phyloP scores from a whole-genome alignment of 2,888 invertebrate species.

The Eugnorisma glareosa region DNA sequence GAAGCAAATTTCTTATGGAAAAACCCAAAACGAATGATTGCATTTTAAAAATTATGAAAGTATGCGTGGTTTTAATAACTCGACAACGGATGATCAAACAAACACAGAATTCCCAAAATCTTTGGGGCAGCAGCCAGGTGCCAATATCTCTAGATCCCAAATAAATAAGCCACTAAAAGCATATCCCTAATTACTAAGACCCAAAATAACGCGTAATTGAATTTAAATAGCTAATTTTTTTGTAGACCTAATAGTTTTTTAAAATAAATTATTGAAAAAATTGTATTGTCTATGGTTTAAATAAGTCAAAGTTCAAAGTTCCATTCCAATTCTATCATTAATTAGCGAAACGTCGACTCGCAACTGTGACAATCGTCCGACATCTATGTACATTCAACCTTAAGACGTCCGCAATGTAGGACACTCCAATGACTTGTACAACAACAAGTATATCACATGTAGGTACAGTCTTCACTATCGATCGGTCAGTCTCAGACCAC shows the following conservation, averaged over 20 bases:
- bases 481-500: constrained; percentile 41
- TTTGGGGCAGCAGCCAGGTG: not conserved
- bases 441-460: constrained; percentile 5
- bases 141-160: not conserved
- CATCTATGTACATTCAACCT: constrained; percentile 9
- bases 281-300: not conserved
- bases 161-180: not conserved
- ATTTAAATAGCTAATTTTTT: not conserved
- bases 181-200: not conserved
- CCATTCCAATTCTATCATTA: not conserved
- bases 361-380: not conserved
- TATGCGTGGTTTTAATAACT: too few relatives aligned
- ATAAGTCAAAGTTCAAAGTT: not conserved
- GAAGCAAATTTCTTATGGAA: too few relatives aligned
- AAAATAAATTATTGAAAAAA: not conserved
- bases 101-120: not conserved
- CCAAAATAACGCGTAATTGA: not conserved
- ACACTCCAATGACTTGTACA: constrained; percentile 9
- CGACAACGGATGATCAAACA: too few relatives aligned
- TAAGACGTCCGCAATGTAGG: constrained; percentile 27
- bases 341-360: not conserved
- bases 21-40: too few relatives aligned
- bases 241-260: not conserved
- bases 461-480: constrained; percentile 28
- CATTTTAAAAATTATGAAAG: too few relatives aligned